Evolutionary conservation across 1,140 invertebrate genomes (phyloP).

Genomic region (Diachasma alloeum): DNA sequence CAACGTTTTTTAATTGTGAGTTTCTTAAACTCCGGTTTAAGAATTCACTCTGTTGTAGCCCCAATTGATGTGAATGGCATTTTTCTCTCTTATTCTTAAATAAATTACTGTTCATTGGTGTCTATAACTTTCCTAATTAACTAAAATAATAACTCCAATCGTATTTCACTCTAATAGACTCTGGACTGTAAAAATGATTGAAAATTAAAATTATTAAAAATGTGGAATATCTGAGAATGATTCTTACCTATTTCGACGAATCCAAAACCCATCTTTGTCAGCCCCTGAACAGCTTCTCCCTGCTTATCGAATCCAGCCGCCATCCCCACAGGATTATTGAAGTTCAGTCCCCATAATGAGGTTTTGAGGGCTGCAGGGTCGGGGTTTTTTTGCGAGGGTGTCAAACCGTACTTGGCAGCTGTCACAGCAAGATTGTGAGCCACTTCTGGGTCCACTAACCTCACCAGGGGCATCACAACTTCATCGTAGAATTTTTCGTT

Average conservation of each 20-base stretch:
- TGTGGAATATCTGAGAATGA: not conserved
- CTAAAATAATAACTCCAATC: too few species aligned
- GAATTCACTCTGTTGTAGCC: too few species aligned
- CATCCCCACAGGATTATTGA: conserved; percentile 92
- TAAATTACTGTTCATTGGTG: too few species aligned
- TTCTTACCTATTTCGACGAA: conserved; percentile 90
- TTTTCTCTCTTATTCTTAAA: too few species aligned
- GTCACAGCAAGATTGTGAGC: conserved; percentile 81
- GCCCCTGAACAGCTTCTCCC: conserved; percentile 85
- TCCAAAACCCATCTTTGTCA: conserved; percentile 89
- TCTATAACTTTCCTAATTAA: too few species aligned
- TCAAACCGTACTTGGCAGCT: conserved; percentile 78
- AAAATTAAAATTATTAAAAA: too few species aligned
- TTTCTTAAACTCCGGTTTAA: too few species aligned
- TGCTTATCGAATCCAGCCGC: conserved; percentile 99
- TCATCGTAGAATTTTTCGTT: conserved; percentile 83
- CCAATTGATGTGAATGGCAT: too few species aligned
- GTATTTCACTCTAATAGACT: too few species aligned
- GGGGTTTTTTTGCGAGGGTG: conserved; percentile 67
- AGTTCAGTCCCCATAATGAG: conserved; percentile 74
- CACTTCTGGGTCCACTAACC: conserved; percentile 76
- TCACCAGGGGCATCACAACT: conserved; percentile 75
- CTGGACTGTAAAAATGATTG: too few species aligned
- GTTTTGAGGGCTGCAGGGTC: conserved; percentile 74
- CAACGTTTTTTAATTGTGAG: too few species aligned